Conservation (phyloP, 1,140 invertebrate species). For the Pteromalus puparum region DNA sequence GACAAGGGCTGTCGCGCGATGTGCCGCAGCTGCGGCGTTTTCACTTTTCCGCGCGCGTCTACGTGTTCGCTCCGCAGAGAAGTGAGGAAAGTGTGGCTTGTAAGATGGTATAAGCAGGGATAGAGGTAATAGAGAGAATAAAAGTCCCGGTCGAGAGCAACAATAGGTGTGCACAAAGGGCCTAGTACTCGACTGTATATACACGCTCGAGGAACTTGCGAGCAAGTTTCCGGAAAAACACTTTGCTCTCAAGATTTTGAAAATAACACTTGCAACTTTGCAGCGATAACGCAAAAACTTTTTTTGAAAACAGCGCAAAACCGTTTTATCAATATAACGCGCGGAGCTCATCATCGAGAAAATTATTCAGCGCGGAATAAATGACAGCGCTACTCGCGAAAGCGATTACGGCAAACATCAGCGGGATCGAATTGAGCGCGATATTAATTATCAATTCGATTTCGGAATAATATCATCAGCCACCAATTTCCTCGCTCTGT, state of each 20-base stretch:
- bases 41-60: neutral
- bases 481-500: neutral
- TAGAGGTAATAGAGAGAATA: constrained; percentile 1
- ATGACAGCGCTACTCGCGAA: neutral
- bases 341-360: neutral
- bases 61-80: too few relatives aligned
- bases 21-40: neutral
- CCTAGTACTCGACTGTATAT: too few relatives aligned
- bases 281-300: too few relatives aligned
- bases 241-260: too few relatives aligned
- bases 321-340: too few relatives aligned
- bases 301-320: too few relatives aligned
- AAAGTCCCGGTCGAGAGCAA: neutral
- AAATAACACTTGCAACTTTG: too few relatives aligned
- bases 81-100: too few relatives aligned
- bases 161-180: neutral
- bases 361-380: neutral
- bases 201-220: too few relatives aligned
- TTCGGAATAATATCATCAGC: neutral
- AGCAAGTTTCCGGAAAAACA: too few relatives aligned
- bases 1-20: neutral
- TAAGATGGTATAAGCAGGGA: too few relatives aligned
- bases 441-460: neutral
- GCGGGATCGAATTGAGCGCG: neutral
- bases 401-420: neutral